Conservation (phyloP, 2,113 vertebrate species). For the Pollimyrus isidori region DNA sequence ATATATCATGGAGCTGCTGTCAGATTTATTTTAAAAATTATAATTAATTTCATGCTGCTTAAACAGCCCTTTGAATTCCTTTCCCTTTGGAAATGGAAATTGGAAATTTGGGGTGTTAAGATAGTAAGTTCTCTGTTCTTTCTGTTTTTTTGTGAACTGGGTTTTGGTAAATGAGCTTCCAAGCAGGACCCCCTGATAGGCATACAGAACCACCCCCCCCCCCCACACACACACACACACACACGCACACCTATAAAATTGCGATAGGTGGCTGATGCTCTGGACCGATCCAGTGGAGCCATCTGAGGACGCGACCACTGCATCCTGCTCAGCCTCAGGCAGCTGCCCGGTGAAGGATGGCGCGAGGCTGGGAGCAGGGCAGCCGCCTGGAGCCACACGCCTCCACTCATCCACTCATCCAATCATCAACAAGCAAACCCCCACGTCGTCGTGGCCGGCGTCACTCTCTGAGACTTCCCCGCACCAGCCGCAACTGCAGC, state of each 20-base stretch:
- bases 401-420: not conserved
- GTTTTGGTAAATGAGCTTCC: not conserved
- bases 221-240: too few relatives aligned
- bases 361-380: not conserved
- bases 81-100: not conserved
- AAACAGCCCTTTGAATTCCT: not conserved
- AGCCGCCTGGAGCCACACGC: not conserved
- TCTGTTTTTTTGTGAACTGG: not conserved
- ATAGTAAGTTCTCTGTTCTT: not conserved
- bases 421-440: not conserved
- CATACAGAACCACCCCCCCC: not conserved
- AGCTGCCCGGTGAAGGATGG: not conserved
- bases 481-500: not conserved
- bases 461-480: not conserved
- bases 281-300: not conserved
- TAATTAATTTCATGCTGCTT: constrained; percentile 4
- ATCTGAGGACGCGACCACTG: not conserved
- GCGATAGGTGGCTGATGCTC: not conserved
- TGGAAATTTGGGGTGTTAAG: not conserved
- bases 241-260: not conserved
- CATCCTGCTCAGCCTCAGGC: not conserved
- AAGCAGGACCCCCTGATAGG: not conserved
- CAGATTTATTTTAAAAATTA: not conserved
- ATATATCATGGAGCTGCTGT: not conserved
- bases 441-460: not conserved